These are phyloP conservation scores for Seira musarum DNA, from an alignment of 2,888 invertebrate genomes.

Conservation along the genomic window DNA sequence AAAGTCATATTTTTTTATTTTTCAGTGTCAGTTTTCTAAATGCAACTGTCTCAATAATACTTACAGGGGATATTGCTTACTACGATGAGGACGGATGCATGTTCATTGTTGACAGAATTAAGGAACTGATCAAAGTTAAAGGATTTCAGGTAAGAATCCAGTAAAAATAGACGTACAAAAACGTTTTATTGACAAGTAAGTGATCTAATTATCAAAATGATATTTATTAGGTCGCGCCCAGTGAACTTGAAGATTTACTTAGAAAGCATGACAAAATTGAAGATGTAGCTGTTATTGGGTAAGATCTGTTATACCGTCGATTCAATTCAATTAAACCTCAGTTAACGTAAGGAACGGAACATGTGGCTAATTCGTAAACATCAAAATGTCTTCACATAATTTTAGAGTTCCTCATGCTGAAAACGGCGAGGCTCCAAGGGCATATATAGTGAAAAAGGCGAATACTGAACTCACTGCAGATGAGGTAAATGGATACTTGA, in stretches of 20 bases:
- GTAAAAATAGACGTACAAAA: too few relatives aligned
- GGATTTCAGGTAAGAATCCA: slow-evolving; percentile 66
- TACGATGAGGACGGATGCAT: slow-evolving; percentile 84
- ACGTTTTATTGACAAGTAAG: too few relatives aligned
- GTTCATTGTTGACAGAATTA: slow-evolving; percentile 84
- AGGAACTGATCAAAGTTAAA: slow-evolving; percentile 80
- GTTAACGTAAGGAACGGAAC: too few relatives aligned
- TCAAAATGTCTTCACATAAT: too few relatives aligned
- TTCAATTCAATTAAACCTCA: too few relatives aligned
- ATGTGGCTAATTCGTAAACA: slow-evolving; percentile 86
- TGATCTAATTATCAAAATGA: too few relatives aligned
- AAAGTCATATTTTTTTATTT: background rate
- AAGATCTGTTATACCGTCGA: slow-evolving; percentile 70
- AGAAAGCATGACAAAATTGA: slow-evolving; percentile 81
- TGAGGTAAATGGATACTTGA: slow-evolving; percentile 78
- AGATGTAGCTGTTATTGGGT: slow-evolving; percentile 89
- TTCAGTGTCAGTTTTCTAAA: background rate
- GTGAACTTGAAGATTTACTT: slow-evolving; percentile 85
- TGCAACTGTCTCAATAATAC: background rate
- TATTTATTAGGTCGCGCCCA: slow-evolving; percentile 85
- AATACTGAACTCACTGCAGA: slow-evolving; percentile 73
- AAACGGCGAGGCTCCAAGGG: slow-evolving; percentile 84
- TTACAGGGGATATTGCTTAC: slow-evolving; percentile 72
- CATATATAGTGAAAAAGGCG: slow-evolving; percentile 80
- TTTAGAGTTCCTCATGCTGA: slow-evolving; percentile 75